Evolutionary conservation across 1,140 invertebrate species (phyloP), one percentile per base, ranked within the genome.

Genomic region (Goniozus legneri): DNA sequence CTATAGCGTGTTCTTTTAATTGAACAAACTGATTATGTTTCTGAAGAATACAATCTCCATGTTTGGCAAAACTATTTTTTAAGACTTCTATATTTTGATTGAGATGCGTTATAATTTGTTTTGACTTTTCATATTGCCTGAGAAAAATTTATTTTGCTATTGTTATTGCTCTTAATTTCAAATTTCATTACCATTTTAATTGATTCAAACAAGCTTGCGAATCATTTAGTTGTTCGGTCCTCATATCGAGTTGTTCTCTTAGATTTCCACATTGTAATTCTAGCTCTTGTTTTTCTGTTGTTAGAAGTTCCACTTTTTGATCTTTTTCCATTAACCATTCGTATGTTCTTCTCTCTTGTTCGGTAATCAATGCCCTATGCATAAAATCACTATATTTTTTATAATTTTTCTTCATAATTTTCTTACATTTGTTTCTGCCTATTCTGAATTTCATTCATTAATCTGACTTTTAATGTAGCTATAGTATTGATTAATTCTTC

Each of bases 171-270:
- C n/a, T n/a, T n/a, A n/a, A 3, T 34, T 16, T 19, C 14, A 40
- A 22, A 19, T 15, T 38, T 44, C 21, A 14, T 52, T 50, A 59
- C 52, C 50, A 33, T 6, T 49, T 43, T 12, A 59, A 38, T 27
- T 59, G 47, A 20, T 51, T 56, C 22, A 56, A 59, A 2, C 53
- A 45, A 0, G 19, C 40, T 44, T 59, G 47, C 20, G 56, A 36
- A 32, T 15, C 50, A 27, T 48, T 41, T 2, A 52, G 31, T 33
- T 59, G 50, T 31, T 44, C 52, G 6, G 47, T 36, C 8, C 47
- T 42, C 1, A 27, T 40, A 34, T 48, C 45, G 6, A 59, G 13
- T 34, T 50, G 34, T 15, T 58, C 32, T n/a, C 43, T 14, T 13
- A 54, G 32, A 12, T 10, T 18, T 12, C 3, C 21, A 15, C 38